These are phyloP conservation scores for Dromius quadrimaculatus DNA, from an alignment of 2,888 invertebrate genomes.

Conservation along the genomic window DNA sequence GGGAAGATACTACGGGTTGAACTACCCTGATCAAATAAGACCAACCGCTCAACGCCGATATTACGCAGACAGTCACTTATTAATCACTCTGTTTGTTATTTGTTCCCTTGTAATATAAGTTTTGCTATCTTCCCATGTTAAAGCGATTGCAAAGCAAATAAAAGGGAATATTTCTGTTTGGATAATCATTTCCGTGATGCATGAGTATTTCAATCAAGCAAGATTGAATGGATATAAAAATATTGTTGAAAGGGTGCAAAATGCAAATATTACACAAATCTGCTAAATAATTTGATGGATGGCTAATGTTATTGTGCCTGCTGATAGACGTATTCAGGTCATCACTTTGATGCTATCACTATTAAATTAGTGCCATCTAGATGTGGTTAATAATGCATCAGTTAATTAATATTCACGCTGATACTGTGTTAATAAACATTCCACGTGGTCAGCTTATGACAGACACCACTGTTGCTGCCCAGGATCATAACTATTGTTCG, in stretches of 20 bases:
- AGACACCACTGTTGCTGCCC: not conserved
- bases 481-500: conserved; percentile 8
- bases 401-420: conserved; percentile 51
- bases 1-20: conserved; percentile 38
- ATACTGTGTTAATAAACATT: conserved; percentile 50
- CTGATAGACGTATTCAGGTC: conserved; percentile 50
- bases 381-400: conserved; percentile 51
- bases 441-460: conserved; percentile 24
- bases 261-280: conserved; percentile 34
- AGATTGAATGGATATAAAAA: too few relatives aligned
- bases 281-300: conserved; percentile 45
- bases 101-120: not conserved
- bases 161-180: not conserved
- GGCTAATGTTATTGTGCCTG: conserved; percentile 26
- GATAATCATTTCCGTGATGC: too few relatives aligned
- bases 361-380: conserved; percentile 52
- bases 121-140: conserved; percentile 4
- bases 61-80: conserved; percentile 29
- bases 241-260: conserved; percentile 26
- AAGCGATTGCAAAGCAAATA: not conserved
- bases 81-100: conserved; percentile 35
- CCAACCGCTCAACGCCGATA: conserved; percentile 31
- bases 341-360: conserved; percentile 51
- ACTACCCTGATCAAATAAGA: conserved; percentile 36
- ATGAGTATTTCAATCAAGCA: too few relatives aligned